Base-by-base conservation (phyloP, 2,797 vertebrate species). In the Sitta carolinensis region DNA sequence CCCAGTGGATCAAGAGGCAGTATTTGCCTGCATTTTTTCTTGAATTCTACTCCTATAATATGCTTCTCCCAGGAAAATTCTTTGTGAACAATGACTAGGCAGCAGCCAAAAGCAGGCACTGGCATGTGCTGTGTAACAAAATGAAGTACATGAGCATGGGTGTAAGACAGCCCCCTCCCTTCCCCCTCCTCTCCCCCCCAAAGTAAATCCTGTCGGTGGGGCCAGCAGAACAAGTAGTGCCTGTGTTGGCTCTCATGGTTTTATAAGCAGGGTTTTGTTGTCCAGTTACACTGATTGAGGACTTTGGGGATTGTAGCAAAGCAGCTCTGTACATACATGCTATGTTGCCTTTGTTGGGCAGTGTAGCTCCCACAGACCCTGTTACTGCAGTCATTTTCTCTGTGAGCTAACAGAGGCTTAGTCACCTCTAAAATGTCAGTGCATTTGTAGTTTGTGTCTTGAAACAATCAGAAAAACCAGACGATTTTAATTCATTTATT, bases 241-340 rank as follows among this genome's bases (percentile, higher is more conserved):
- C 78, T 97, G 94, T 96, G 84, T 90, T 84, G 95, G 95, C 87
- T 97, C 95, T 96, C 70, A 13, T 94, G 96, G 96, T 87, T 97
- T 97, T 96, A 97, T 97, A 97, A 98, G 97, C 96, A 97, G 90
- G 92, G 97, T 94, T 97, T 97, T 98, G 97, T 97, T 97, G 95
- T 97, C 94, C 93, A 84, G 90, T 96, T 94, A 94, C 96, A 94
- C 97, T 97, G 97, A 97, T 94, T 96, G 94, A 93, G n/a, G 97
- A 95, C 93, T 84, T 95, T 14, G 93, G 92, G 94, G 95, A 73
- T 74, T 93, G 93, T 96, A 93, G 96, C 94, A 97, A 96, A 97
- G 96, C 96, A 67, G 94, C 96, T 96, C 96, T 97, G 96, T 85
- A 93, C 95, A 50, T 97, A 73, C 94, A 96, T 83, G 97, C 97